Evolutionary conservation across 2,888 invertebrate genomes (phyloP).

Genomic region (Synergus gifuensis): DNA sequence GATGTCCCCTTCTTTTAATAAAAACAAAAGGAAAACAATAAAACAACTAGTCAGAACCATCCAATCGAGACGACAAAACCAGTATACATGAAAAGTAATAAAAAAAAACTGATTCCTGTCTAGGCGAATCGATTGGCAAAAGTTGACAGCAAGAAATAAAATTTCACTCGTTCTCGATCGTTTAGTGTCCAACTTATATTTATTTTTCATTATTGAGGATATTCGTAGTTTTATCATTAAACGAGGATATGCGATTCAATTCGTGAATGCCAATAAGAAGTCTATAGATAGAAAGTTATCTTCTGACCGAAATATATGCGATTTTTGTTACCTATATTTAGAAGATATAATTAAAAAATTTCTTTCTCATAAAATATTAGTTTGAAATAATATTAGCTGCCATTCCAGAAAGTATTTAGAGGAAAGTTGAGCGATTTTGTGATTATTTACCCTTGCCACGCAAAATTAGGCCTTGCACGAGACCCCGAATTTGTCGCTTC

Average conservation of each 20-base stretch:
- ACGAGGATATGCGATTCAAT: background rate
- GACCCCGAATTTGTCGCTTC: slow-evolving; percentile 67
- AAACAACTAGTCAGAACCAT: background rate
- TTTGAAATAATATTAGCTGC: background rate
- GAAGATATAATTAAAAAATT: too few species aligned
- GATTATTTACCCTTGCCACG: slow-evolving; percentile 56
- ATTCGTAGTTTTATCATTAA: background rate
- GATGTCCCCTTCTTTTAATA: background rate
- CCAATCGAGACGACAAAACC: background rate
- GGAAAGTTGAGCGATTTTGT: slow-evolving; percentile 50
- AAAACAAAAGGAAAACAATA: background rate
- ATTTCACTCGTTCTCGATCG: background rate
- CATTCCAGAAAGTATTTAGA: background rate
- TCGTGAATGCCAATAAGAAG: background rate
- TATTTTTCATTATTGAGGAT: background rate
- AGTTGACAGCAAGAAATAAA: background rate
- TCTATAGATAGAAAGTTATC: background rate
- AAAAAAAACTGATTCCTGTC: background rate
- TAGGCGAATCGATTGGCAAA: background rate
- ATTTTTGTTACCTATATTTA: too few species aligned
- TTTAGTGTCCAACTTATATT: background rate
- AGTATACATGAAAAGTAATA: background rate
- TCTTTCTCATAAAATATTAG: too few species aligned
- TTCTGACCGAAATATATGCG: too few species aligned
- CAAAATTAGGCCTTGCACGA: slow-evolving; percentile 59